phyloP scores from a whole-genome alignment of 1,140 invertebrate genomes.

The Solenopsis invicta region DNA sequence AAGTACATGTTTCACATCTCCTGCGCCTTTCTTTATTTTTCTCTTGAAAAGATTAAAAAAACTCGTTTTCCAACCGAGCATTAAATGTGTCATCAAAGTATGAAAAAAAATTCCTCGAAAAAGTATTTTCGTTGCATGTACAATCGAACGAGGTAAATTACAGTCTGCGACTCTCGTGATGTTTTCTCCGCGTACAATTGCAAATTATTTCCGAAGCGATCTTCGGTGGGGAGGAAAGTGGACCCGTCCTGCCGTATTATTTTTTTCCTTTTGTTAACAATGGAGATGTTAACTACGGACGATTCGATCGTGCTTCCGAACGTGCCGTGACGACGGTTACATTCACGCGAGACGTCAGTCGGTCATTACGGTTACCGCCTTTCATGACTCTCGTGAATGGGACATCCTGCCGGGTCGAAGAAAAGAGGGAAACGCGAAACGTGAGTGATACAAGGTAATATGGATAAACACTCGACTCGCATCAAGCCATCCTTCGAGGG shows the following conservation, averaged over 20 bases:
- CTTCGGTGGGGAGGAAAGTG: neutral
- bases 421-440: slow-evolving; percentile 49
- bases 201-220: slow-evolving; percentile 49
- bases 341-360: slow-evolving; percentile 55
- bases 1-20: neutral
- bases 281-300: slow-evolving; percentile 41
- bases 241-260: neutral
- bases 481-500: slow-evolving; percentile 31
- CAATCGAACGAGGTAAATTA: slow-evolving; percentile 39
- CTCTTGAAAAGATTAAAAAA: neutral
- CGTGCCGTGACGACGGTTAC: slow-evolving; percentile 55
- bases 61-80: neutral
- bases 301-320: slow-evolving; percentile 23
- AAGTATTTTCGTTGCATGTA: slow-evolving; percentile 35
- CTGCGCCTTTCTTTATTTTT: neutral
- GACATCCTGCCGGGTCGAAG: slow-evolving; percentile 72
- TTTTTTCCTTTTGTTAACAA: slow-evolving; percentile 55
- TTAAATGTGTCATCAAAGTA: slow-evolving; percentile 3
- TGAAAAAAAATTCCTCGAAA: slow-evolving; percentile 13
- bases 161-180: slow-evolving; percentile 25
- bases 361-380: slow-evolving; percentile 60
- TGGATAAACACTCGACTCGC: slow-evolving; percentile 38
- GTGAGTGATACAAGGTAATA: slow-evolving; percentile 21
- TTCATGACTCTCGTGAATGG: slow-evolving; percentile 73
- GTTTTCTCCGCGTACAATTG: slow-evolving; percentile 51